phyloP scores from a whole-genome alignment of 2,113 vertebrate genomes.

The Corvus hawaiiensis region DNA sequence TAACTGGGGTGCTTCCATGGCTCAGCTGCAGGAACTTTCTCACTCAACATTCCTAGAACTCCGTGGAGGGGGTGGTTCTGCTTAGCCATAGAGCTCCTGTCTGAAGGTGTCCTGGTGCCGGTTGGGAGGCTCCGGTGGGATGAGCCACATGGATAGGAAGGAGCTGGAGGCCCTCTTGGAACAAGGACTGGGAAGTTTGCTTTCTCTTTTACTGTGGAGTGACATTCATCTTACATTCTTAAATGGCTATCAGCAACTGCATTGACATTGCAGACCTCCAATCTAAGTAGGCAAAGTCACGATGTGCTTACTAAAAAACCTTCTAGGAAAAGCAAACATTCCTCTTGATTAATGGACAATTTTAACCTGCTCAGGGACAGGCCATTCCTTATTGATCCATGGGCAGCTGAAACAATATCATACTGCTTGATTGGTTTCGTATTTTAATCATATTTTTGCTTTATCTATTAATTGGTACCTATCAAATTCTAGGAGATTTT shows the following conservation, averaged over 20 bases:
- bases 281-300: not conserved
- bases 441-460: not conserved
- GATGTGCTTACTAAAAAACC: not conserved
- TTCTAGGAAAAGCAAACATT: not conserved
- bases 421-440: not conserved
- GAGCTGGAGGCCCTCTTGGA: not conserved
- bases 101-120: not conserved
- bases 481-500: not conserved
- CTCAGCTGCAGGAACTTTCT: not conserved
- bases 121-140: not conserved
- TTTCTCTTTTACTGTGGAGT: not conserved
- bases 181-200: not conserved
- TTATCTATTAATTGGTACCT: not conserved
- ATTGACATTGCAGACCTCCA: not conserved
- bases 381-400: not conserved
- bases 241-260: not conserved
- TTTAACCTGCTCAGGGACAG: not conserved
- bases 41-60: not conserved
- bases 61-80: not conserved
- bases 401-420: not conserved
- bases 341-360: not conserved
- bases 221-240: not conserved
- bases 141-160: not conserved
- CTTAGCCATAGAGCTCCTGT: not conserved
- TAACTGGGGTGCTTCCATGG: not conserved